Base-by-base conservation (phyloP, 2,888 invertebrate species). In the Drosophila neonasuta region DNA sequence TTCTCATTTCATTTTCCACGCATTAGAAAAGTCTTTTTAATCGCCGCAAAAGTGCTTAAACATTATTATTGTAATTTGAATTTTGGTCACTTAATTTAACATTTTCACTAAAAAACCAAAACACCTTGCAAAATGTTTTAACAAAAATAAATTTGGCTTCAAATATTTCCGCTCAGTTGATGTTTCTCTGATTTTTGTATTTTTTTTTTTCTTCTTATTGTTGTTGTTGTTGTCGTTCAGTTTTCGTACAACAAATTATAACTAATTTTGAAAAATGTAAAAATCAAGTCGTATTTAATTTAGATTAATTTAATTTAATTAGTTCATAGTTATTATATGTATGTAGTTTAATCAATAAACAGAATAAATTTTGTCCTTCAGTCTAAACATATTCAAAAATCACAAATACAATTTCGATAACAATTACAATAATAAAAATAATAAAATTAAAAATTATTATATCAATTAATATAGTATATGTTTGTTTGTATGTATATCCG, bases 31-130 rank as follows among this genome's bases (percentile, higher is more conserved):
- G 86, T 87, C 86, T 84, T 84, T 84, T 84, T 57, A 78, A 85
- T 87, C 80, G 86, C 89, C 88, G 83, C 87, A 86, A 86, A 81
- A 74, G 68, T 84, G 88, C 88, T 88, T 86, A 80, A 73, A 71
- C 59, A 76, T 68, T 79, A 74, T 73, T 80, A 81, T 81, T 82
- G 81, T 83, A 71, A 75, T 61, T 74, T 64, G 42, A 79, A 86
- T 79, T 81, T 79, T 58, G 59, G 59, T 68, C 56, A 48, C 76
- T 64, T 80, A 79, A 65, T 67, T 74, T 65, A 52, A 65, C 48
- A 62, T 77, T 80, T 69, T 77, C 54, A 52, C 74, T 74, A 79
- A 62, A 64, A 69, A 80, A 54, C 20, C 44, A 59, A 68, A 74
- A 71, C 66, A 69, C 44, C 56, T 67, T 67, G 30, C 49, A 62